Evolutionary conservation across 2,888 invertebrate species (phyloP).

Genomic region (Dynastes hyllus): DNA sequence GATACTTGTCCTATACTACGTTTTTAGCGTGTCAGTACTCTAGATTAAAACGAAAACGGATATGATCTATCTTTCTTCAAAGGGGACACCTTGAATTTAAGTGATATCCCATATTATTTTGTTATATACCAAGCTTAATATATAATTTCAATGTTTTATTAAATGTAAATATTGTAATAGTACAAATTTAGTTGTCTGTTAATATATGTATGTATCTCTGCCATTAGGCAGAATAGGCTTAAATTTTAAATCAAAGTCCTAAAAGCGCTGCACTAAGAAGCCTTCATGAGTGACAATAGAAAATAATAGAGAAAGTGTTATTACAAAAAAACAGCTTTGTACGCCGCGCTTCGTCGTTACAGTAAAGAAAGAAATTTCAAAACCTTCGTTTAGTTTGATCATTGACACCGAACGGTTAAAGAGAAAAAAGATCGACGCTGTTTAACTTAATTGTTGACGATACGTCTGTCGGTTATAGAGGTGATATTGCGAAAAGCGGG

Average conservation of each 20-base stretch:
- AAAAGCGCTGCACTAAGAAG: background rate
- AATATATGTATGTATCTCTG: background rate
- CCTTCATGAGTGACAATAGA: background rate
- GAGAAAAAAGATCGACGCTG: background rate
- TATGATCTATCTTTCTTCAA: too few species aligned
- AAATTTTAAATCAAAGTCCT: background rate
- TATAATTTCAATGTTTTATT: background rate
- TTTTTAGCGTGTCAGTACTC: too few species aligned
- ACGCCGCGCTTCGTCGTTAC: background rate
- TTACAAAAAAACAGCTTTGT: background rate
- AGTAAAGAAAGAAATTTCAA: background rate
- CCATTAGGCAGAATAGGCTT: background rate
- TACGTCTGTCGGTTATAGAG: background rate
- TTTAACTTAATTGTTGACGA: background rate
- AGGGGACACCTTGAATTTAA: background rate
- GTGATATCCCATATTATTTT: background rate
- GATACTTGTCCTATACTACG: too few species aligned
- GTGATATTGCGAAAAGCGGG: constrained; percentile 29
- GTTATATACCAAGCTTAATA: background rate
- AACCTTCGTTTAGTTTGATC: background rate
- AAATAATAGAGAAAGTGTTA: constrained; percentile 3
- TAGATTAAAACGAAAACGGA: too few species aligned
- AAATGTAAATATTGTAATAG: background rate
- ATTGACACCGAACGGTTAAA: background rate
- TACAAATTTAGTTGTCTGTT: background rate